Conservation (phyloP, 2,797 vertebrate genomes). For the Myotis myotis region DNA sequence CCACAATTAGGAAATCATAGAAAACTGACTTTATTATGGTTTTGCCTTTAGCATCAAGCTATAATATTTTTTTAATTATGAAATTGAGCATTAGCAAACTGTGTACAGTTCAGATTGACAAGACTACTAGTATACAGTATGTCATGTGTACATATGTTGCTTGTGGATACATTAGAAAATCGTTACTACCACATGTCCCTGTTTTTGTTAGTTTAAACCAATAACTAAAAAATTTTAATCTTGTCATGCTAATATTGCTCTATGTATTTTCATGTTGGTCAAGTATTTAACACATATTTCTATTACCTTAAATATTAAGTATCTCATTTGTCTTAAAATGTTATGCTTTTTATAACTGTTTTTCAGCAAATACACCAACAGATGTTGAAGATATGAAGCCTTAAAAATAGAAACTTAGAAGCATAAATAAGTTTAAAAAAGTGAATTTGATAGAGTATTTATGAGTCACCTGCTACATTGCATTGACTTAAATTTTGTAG, state of each 20-base stretch:
- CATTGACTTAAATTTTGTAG: background rate
- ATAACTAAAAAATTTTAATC: slow-evolving; percentile 64
- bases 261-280: slow-evolving; percentile 26
- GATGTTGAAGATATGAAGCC: slow-evolving; percentile 25
- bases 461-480: background rate
- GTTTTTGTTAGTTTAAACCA: slow-evolving; percentile 77
- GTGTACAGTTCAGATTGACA: slow-evolving; percentile 81
- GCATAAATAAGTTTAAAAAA: background rate
- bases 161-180: slow-evolving; percentile 76
- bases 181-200: slow-evolving; percentile 73
- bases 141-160: slow-evolving; percentile 72
- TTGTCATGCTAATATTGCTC: slow-evolving; percentile 53
- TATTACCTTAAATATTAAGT: slow-evolving; percentile 59
- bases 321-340: slow-evolving; percentile 64
- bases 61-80: slow-evolving; percentile 82
- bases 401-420: background rate
- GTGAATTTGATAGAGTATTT: background rate
- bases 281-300: slow-evolving; percentile 70
- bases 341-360: slow-evolving; percentile 57
- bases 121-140: slow-evolving; percentile 67
- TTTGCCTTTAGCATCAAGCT: slow-evolving; percentile 81
- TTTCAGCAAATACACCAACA: background rate
- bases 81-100: slow-evolving; percentile 80
- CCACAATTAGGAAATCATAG: slow-evolving; percentile 81
- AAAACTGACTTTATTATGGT: slow-evolving; percentile 81